Percentiles rank a stretch among this genome's conserved stretches.
Conservation (phyloP, 2,888 invertebrate genomes). For the Xylocampa areola region DNA sequence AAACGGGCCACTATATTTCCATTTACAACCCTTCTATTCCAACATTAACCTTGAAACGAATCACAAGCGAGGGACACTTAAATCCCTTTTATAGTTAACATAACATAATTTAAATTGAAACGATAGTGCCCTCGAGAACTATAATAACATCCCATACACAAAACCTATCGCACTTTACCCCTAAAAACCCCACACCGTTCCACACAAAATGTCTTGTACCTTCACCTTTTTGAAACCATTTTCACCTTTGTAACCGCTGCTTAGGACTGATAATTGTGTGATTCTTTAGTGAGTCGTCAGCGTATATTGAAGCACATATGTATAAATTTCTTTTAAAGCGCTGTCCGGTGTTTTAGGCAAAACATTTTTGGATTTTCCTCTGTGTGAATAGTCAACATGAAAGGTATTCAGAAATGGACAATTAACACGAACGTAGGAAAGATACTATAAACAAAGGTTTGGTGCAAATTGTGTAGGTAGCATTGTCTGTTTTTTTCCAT, state of each 20-base stretch:
- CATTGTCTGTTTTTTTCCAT: conserved; percentile 5
- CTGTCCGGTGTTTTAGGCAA: conserved; percentile 12
- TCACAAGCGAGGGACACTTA: conserved; percentile 18
- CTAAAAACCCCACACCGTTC: conserved; percentile 5
- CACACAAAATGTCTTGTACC: background rate
- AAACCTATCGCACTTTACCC: conserved; percentile 19
- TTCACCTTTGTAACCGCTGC: background rate
- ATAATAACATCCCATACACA: conserved; percentile 30
- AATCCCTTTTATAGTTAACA: conserved; percentile 28
- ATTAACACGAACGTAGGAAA: conserved; percentile 11
- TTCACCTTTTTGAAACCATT: background rate
- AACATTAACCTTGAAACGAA: conserved; percentile 40
- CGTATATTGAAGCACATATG: conserved; percentile 1
- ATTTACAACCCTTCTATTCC: conserved; percentile 4
- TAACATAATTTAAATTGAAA: conserved; percentile 48
- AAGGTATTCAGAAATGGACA: conserved; percentile 25
- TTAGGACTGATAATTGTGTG: conserved; percentile 4
- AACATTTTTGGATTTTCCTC: conserved; percentile 11
- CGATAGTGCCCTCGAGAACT: conserved; percentile 45
- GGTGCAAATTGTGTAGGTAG: background rate
- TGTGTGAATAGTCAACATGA: conserved; percentile 25
- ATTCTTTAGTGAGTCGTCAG: background rate
- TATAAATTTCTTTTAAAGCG: conserved; percentile 24
- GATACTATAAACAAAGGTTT: conserved; percentile 13
- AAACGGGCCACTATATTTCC: too few species aligned